Conservation (phyloP, 2,888 invertebrate genomes). For the Halictus quadricinctus region DNA sequence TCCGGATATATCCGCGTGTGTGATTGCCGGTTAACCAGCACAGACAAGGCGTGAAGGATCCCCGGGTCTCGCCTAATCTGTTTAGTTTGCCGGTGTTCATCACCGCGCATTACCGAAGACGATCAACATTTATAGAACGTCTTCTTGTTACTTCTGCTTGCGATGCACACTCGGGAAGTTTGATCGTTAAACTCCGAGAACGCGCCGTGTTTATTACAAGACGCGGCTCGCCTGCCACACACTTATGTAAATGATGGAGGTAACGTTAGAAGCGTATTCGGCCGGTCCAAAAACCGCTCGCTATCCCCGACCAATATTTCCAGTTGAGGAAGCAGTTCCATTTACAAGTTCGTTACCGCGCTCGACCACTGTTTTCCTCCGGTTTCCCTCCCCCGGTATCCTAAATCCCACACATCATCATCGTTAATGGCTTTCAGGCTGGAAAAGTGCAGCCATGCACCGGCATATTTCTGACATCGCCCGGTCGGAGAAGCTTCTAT, state of each 20-base stretch:
- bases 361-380: constrained; percentile 10
- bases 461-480: constrained; percentile 17
- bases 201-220: background rate
- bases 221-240: background rate
- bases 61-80: background rate
- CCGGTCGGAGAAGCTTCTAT: background rate
- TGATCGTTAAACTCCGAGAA: constrained; percentile 2
- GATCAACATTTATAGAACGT: constrained; percentile 14
- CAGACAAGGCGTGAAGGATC: constrained; percentile 10
- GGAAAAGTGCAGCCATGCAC: background rate
- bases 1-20: background rate
- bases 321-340: background rate
- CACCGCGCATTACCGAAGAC: constrained; percentile 7
- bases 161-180: background rate
- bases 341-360: constrained; percentile 16
- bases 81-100: constrained; percentile 1
- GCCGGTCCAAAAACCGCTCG: constrained; percentile 6
- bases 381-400: background rate
- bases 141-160: constrained; percentile 6
- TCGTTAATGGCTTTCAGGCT: constrained; percentile 2
- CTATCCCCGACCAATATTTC: constrained; percentile 10
- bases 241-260: background rate
- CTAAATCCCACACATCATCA: background rate
- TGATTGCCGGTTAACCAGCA: background rate
- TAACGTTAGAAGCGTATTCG: background rate